A percentile compares a stretch with the other conserved stretches of the same genome.
Conservation (phyloP, 2,888 invertebrate genomes). For the Thymelicus sylvestris region DNA sequence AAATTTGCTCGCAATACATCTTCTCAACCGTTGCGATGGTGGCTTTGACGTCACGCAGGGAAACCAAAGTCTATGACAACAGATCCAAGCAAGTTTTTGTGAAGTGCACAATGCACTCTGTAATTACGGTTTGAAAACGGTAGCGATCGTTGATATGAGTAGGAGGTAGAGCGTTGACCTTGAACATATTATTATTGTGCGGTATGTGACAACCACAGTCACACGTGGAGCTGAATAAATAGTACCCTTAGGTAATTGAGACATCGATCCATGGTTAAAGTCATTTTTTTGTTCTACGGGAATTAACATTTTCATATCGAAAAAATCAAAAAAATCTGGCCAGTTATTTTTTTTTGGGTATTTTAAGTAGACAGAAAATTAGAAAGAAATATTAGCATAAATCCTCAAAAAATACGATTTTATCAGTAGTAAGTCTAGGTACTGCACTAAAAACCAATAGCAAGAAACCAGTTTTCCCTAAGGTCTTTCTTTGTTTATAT, state of each 20-base stretch:
- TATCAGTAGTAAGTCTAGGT: too few species aligned
- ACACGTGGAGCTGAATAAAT: not conserved
- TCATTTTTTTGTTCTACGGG: too few species aligned
- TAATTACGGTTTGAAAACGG: conserved; percentile 14
- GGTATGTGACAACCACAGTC: not conserved
- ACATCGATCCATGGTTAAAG: too few species aligned
- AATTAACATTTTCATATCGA: not conserved
- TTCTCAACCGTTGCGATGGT: not conserved
- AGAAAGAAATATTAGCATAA: too few species aligned
- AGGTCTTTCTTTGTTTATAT: too few species aligned
- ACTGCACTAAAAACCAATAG: too few species aligned
- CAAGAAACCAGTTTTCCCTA: too few species aligned
- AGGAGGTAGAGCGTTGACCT: conserved; percentile 23
- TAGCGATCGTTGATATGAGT: conserved; percentile 13
- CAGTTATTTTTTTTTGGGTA: too few species aligned
- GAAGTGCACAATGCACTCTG: conserved; percentile 8
- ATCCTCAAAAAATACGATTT: too few species aligned
- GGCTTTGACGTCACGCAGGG: not conserved
- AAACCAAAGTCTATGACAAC: not conserved
- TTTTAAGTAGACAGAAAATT: too few species aligned
- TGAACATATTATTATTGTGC: not conserved
- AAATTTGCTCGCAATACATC: not conserved
- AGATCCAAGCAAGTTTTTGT: not conserved
- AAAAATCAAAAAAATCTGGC: too few species aligned
- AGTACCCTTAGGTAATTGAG: too few species aligned